phyloP scores from a whole-genome alignment of 2,888 invertebrate genomes.

The Caenorhabditis angaria region DNA sequence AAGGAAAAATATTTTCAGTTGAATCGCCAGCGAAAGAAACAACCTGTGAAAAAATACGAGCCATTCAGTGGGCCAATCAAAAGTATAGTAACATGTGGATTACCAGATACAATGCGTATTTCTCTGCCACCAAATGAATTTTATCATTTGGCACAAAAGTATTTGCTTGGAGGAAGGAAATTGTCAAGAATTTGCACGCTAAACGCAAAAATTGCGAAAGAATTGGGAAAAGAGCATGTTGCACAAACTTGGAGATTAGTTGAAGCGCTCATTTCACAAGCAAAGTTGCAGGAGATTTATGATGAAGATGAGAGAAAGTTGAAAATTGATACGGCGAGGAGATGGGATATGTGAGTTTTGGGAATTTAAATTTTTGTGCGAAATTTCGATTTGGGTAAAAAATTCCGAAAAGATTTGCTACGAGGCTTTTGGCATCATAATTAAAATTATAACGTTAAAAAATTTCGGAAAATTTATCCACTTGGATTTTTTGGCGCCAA shows the following conservation, averaged over 20 bases:
- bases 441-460: too few relatives aligned
- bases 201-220: conserved; percentile 42
- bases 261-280: conserved; percentile 32
- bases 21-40: neutral
- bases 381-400: neutral
- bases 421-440: too few relatives aligned
- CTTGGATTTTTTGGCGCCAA: too few relatives aligned
- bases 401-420: too few relatives aligned
- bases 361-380: neutral
- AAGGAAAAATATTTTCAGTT: neutral
- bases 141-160: conserved; percentile 28
- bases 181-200: conserved; percentile 14
- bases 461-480: too few relatives aligned
- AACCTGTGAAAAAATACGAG: conserved; percentile 5
- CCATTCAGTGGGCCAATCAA: conserved; percentile 37
- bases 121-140: conserved; percentile 26
- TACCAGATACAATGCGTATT: conserved; percentile 24
- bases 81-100: conserved; percentile 29
- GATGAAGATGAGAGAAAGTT: conserved; percentile 20
- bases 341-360: conserved; percentile 29
- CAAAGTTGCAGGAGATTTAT: conserved; percentile 19
- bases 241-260: conserved; percentile 44
- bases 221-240: conserved; percentile 27
- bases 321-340: conserved; percentile 10
- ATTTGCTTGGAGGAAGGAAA: conserved; percentile 27